Conservation (phyloP, 2,113 vertebrate genomes). For the Larimichthys crocea region DNA sequence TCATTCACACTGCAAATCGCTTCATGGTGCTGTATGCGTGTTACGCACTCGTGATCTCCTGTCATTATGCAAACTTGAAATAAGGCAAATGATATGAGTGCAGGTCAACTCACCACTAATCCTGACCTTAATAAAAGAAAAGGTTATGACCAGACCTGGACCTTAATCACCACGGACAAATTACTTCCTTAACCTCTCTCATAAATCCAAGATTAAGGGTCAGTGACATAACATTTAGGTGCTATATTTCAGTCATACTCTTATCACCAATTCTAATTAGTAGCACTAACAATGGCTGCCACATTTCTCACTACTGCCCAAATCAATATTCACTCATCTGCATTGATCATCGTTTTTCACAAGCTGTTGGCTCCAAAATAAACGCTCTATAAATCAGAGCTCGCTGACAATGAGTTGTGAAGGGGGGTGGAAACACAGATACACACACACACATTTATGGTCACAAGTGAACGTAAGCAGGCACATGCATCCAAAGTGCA, state of each 20-base stretch:
- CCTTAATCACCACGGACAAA: conserved; percentile 39
- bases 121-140: conserved; percentile 43
- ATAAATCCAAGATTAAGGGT: conserved; percentile 51
- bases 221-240: conserved; percentile 35
- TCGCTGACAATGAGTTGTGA: not conserved
- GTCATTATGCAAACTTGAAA: conserved; percentile 42
- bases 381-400: conserved; percentile 38
- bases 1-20: conserved; percentile 12
- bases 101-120: conserved; percentile 19
- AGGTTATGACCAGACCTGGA: conserved; percentile 28
- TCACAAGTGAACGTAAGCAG: not conserved
- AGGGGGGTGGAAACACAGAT: not conserved
- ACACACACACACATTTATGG: not conserved
- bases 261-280: conserved; percentile 57
- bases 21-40: not conserved
- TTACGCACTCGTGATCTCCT: conserved; percentile 22
- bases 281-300: conserved; percentile 40
- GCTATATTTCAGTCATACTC: conserved; percentile 36
- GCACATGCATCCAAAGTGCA: not conserved
- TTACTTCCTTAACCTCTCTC: conserved; percentile 40
- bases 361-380: conserved; percentile 50
- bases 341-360: conserved; percentile 62
- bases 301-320: conserved; percentile 37
- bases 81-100: conserved; percentile 17
- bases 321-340: conserved; percentile 69